phyloP scores from a whole-genome alignment of 2,888 invertebrate species.

The Caenorhabditis sp. region DNA sequence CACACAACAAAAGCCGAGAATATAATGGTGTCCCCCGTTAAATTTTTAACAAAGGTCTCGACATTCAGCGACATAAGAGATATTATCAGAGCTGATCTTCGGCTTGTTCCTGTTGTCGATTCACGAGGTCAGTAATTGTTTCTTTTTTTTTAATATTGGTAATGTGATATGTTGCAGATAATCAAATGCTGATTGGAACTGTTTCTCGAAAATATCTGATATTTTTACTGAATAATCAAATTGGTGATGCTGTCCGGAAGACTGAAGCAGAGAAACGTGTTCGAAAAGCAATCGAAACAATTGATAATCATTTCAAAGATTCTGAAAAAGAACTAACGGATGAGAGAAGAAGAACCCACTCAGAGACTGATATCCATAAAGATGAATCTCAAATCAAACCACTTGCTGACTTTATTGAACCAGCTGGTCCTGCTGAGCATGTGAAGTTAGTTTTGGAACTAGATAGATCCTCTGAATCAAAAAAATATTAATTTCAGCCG shows the following conservation, averaged over 20 bases:
- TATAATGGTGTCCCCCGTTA: conserved; percentile 82
- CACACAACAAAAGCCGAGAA: conserved; percentile 80
- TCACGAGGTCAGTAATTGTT: conserved; percentile 69
- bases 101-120: conserved; percentile 91
- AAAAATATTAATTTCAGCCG: conserved; percentile 13
- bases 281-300: conserved; percentile 64
- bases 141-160: not conserved
- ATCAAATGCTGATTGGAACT: conserved; percentile 69
- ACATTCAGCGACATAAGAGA: conserved; percentile 85
- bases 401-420: conserved; percentile 16
- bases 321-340: conserved; percentile 40
- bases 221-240: conserved; percentile 25
- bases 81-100: conserved; percentile 81
- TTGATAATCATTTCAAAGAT: conserved; percentile 67
- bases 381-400: conserved; percentile 22
- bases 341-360: conserved; percentile 31
- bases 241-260: conserved; percentile 63
- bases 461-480: not conserved
- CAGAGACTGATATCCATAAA: conserved; percentile 30
- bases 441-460: conserved; percentile 21
- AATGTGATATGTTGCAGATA: conserved; percentile 39
- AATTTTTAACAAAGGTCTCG: conserved; percentile 78
- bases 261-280: conserved; percentile 63
- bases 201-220: conserved; percentile 59
- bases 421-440: conserved; percentile 16